Percentiles rank a stretch among this genome's conserved stretches.
Conservation (phyloP, 1,140 invertebrate genomes). For the Theocolax elegans region DNA sequence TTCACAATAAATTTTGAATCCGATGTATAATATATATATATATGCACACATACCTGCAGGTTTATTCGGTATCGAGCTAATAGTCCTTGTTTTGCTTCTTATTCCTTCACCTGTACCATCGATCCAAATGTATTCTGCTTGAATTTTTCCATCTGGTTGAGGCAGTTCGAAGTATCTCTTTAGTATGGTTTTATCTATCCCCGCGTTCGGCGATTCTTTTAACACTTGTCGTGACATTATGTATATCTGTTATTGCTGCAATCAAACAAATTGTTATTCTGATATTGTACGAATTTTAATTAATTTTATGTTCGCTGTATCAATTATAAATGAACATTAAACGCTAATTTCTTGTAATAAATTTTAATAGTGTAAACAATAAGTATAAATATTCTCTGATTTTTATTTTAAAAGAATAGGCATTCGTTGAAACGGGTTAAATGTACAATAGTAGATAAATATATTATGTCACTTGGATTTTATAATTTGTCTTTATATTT, state of each 20-base stretch:
- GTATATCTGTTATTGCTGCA: conserved; percentile 43
- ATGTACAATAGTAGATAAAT: too few relatives aligned
- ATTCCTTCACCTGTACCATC: conserved; percentile 92
- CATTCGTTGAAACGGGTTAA: too few relatives aligned
- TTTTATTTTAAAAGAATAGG: too few relatives aligned
- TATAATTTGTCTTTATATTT: too few relatives aligned
- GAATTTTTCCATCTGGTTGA: conserved; percentile 80
- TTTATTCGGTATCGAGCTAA: conserved; percentile 80
- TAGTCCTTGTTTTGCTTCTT: conserved; percentile 88
- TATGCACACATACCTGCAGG: conserved; percentile 71
- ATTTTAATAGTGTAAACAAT: too few relatives aligned
- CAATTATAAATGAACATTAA: background rate
- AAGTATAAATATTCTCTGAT: too few relatives aligned
- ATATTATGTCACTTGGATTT: too few relatives aligned
- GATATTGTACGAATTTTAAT: too few relatives aligned
- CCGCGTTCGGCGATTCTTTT: conserved; percentile 76
- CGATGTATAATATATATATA: conserved; percentile 1
- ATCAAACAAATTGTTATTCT: background rate
- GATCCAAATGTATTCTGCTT: conserved; percentile 95
- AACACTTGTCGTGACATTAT: conserved; percentile 69
- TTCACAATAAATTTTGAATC: too few relatives aligned
- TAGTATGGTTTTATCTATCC: conserved; percentile 80
- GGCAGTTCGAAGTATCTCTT: conserved; percentile 80
- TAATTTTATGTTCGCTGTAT: background rate
- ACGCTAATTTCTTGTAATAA: too few relatives aligned